These are phyloP conservation scores for Chouioia cunea DNA, from an alignment of 2,888 invertebrate genomes.

Conservation along the genomic window DNA sequence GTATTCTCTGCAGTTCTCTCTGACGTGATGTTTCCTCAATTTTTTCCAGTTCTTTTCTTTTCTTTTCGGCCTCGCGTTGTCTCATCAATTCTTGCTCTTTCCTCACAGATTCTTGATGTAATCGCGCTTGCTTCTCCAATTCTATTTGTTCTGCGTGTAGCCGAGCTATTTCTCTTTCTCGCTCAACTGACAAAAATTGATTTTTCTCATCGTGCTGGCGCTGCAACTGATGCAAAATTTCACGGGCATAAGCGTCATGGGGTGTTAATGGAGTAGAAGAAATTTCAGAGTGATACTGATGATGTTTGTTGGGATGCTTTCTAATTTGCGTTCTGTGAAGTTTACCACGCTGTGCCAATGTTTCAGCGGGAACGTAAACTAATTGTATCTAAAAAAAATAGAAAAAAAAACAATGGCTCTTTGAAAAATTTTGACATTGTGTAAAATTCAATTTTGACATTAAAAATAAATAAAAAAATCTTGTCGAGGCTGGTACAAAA, in stretches of 20 bases:
- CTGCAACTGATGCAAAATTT: conserved; percentile 62
- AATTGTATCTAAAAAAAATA: conserved; percentile 76
- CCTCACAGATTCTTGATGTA: conserved; percentile 54
- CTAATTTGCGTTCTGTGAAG: conserved; percentile 56
- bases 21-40: conserved; percentile 60
- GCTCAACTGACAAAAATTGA: conserved; percentile 58
- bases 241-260: conserved; percentile 58
- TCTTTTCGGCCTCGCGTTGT: conserved; percentile 60
- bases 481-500: conserved; percentile 13
- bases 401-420: conserved; percentile 21
- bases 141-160: conserved; percentile 61
- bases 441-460: conserved; percentile 14
- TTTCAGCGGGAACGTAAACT: conserved; percentile 85
- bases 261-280: conserved; percentile 39
- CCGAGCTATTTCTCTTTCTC: conserved; percentile 60
- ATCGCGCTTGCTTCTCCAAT: conserved; percentile 58
- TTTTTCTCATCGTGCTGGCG: conserved; percentile 60
- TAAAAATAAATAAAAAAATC: conserved; percentile 9
- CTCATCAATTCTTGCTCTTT: conserved; percentile 60
- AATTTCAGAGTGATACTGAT: conserved; percentile 49
- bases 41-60: conserved; percentile 59
- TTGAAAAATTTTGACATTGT: conserved; percentile 24
- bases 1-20: conserved; percentile 60
- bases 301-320: conserved; percentile 54
- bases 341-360: conserved; percentile 72